These are phyloP conservation scores for Beris chalybata DNA, from an alignment of 2,888 invertebrate species.

Conservation along the genomic window DNA sequence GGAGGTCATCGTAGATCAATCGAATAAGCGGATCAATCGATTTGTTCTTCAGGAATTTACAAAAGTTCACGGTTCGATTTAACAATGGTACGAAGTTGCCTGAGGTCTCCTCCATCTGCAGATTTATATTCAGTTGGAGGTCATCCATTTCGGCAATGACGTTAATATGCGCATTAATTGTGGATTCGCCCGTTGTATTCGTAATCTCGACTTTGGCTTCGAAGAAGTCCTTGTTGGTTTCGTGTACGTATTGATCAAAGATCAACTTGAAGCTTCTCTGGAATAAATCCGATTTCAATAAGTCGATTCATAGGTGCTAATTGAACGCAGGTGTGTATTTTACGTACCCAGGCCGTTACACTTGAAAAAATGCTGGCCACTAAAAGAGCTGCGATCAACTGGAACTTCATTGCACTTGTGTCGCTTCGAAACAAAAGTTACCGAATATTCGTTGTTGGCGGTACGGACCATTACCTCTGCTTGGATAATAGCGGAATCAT, in stretches of 20 bases:
- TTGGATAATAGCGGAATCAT: constrained; percentile 4
- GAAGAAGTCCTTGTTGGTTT: constrained; percentile 44
- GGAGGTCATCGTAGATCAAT: constrained; percentile 47
- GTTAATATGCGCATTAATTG: constrained; percentile 43
- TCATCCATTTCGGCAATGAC: constrained; percentile 45
- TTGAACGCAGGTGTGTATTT: constrained; percentile 15
- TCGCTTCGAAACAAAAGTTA: neutral
- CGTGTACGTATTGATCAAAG: constrained; percentile 44
- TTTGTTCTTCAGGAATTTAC: constrained; percentile 47
- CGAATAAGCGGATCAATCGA: constrained; percentile 44
- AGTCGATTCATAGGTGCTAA: neutral
- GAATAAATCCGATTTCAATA: neutral
- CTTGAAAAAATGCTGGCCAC: neutral
- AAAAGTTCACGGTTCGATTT: constrained; percentile 45
- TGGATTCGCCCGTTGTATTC: constrained; percentile 43
- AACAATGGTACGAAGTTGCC: constrained; percentile 45
- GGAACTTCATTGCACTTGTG: no score
- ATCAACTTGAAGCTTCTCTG: constrained; percentile 50
- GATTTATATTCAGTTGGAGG: constrained; percentile 41
- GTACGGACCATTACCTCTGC: constrained; percentile 18
- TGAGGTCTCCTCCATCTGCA: constrained; percentile 44
- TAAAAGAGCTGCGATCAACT: no score
- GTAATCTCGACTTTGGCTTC: constrained; percentile 45
- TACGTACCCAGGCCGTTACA: constrained; percentile 47
- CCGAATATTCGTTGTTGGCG: neutral